These are phyloP conservation scores for Poeciliopsis turrubarensis DNA, from an alignment of 2,113 vertebrate species.

Conservation along the genomic window DNA sequence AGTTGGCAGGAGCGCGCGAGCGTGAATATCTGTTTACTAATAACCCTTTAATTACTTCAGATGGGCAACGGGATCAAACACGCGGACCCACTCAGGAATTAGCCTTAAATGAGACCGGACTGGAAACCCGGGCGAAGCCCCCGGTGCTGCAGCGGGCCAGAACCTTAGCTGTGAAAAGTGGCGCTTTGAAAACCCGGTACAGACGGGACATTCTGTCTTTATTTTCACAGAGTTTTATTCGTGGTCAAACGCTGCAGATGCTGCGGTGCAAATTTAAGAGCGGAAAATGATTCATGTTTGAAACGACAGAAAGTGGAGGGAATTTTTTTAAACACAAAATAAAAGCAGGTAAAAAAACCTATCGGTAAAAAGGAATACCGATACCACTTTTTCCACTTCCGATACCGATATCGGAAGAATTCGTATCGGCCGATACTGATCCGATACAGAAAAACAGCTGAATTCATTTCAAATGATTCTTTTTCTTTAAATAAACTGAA, in stretches of 20 bases:
- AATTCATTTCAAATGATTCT: too few relatives aligned
- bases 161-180: slow-evolving; percentile 61
- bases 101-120: slow-evolving; percentile 78
- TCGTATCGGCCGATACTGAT: too few relatives aligned
- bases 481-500: too few relatives aligned
- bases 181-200: slow-evolving; percentile 25
- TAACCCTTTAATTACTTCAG: slow-evolving; percentile 87
- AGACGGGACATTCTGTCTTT: slow-evolving; percentile 49
- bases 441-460: too few relatives aligned
- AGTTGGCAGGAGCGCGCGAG: slow-evolving; percentile 82
- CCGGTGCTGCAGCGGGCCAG: slow-evolving; percentile 60
- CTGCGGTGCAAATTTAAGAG: slow-evolving; percentile 29
- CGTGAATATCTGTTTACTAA: slow-evolving; percentile 86
- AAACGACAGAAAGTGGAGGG: slow-evolving; percentile 14
- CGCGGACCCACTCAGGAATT: slow-evolving; percentile 77
- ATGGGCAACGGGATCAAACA: slow-evolving; percentile 83
- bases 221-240: slow-evolving; percentile 34
- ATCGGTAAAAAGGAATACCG: too few relatives aligned
- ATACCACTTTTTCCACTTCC: too few relatives aligned
- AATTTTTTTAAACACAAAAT: background rate
- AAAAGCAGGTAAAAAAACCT: too few relatives aligned
- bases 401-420: too few relatives aligned
- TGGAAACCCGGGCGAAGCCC: slow-evolving; percentile 58
- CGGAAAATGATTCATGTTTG: slow-evolving; percentile 14
- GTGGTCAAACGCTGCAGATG: slow-evolving; percentile 41